Base-by-base conservation (phyloP, 35 echinoderm and acorn worm genomes). In the Lytechinus pictus region DNA sequence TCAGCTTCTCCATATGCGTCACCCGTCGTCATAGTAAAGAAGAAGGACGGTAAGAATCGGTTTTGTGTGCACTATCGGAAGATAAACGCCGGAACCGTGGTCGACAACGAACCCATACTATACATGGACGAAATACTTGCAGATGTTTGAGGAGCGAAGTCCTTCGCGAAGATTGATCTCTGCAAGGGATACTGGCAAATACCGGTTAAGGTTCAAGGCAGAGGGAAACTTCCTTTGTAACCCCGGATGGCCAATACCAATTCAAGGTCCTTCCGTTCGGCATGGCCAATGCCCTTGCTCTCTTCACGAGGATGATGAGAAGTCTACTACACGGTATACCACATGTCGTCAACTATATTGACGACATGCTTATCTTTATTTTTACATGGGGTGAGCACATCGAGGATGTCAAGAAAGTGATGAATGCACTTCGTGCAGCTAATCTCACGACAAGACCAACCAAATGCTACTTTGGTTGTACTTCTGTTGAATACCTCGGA, bases 121-220 rank as follows among this genome's bases (percentile, higher is more conserved):
- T 61, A 96, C 56, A 95, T 90, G 87, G 92, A 96, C 24, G 94
- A 98, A 94, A 93, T 97, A 13, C 95, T 98, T 55, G 71, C 95
- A 10, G 95, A 95, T 98, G 54, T 95, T 86, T 5, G 53, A 96
- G 94, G 96, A 44, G 93, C 94, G 16, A 54, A 14, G 33, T 96
- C 95, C 91, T 97, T 98, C 79, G 56, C 97, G 27, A 97, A 97
- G 53, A 94, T 96, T 21, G 95, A 96, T 79, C 93, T 97, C 13
- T 86, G 61, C 7, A 95, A 98, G 44, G 95, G 96, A 58, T 98
- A 97, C 72, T 98, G 97, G 97, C 96, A 98, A 54, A 97, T 98
- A 54, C 91, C 96, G 12, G 66, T 98, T 10, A 53, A 51, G 6
- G 24, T 54, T 51, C 16, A 54, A 16, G 33, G 2, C 33, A 44